A percentile compares a stretch with the other conserved stretches of the same genome.
phyloP scores from a whole-genome alignment of 2,888 invertebrate species.

The Meteorus cinctellus region DNA sequence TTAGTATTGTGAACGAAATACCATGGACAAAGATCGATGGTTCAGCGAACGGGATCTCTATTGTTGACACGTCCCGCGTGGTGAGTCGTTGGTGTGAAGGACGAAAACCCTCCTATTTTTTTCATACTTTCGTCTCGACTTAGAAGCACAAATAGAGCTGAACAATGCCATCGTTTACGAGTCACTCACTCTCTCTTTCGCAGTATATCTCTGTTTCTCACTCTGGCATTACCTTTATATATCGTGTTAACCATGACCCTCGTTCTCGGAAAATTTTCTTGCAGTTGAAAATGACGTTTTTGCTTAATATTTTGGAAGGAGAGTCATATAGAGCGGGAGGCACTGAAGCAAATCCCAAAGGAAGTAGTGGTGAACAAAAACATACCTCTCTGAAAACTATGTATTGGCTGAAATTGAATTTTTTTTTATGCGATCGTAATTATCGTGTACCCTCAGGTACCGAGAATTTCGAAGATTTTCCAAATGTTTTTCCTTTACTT shows the following conservation, averaged over 20 bases:
- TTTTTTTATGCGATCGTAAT: too few species aligned
- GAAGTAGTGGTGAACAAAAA: background rate
- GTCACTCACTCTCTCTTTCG: constrained; percentile 3
- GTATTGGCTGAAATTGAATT: too few species aligned
- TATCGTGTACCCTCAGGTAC: too few species aligned
- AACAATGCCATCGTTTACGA: constrained; percentile 28
- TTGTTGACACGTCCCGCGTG: constrained; percentile 4
- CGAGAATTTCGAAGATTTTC: background rate
- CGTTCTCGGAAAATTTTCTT: constrained; percentile 18
- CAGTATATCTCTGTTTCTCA: background rate
- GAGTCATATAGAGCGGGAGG: background rate
- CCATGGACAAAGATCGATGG: constrained; percentile 24
- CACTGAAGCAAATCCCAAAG: background rate
- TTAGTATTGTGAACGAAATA: constrained; percentile 9
- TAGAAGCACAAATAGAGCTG: constrained; percentile 20
- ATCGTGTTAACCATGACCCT: constrained; percentile 6
- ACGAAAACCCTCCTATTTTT: constrained; percentile 23
- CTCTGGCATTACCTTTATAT: background rate
- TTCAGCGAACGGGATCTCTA: background rate
- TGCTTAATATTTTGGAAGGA: background rate
- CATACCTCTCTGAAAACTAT: too few species aligned
- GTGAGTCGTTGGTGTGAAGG: constrained; percentile 17
- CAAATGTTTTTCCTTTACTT: constrained; percentile 35
- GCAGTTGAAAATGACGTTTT: constrained; percentile 2
- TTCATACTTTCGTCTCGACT: constrained; percentile 17